Conservation (phyloP, 2,888 invertebrate genomes). For the Heliconius sara region DNA sequence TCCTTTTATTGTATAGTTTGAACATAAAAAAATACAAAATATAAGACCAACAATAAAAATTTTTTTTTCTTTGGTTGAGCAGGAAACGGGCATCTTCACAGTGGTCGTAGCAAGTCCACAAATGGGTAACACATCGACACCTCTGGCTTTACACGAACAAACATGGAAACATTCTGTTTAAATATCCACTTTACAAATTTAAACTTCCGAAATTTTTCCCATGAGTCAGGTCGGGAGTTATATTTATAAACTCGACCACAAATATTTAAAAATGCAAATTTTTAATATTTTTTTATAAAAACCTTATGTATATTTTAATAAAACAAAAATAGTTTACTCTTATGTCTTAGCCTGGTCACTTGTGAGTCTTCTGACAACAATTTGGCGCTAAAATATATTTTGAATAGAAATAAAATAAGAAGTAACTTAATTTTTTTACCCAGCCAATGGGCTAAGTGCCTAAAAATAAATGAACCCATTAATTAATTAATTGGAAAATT, state of each 20-base stretch:
- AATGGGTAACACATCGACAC: slow-evolving; percentile 70
- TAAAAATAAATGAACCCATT: background rate
- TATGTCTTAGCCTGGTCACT: background rate
- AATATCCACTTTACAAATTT: slow-evolving; percentile 55
- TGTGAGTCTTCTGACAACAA: background rate
- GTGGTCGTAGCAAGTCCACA: slow-evolving; percentile 59
- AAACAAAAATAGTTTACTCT: background rate
- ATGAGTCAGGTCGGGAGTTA: slow-evolving; percentile 52
- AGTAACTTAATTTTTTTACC: background rate
- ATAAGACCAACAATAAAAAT: background rate
- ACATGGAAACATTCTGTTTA: slow-evolving; percentile 63
- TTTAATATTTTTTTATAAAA: background rate
- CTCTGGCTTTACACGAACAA: slow-evolving; percentile 67
- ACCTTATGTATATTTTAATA: background rate
- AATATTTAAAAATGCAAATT: background rate
- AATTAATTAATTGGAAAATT: too few relatives aligned
- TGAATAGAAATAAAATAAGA: too few relatives aligned
- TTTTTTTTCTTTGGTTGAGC: slow-evolving; percentile 19
- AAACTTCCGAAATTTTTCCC: slow-evolving; percentile 69
- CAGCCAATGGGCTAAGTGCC: background rate
- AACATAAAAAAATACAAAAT: background rate
- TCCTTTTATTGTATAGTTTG: background rate
- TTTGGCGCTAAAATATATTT: background rate
- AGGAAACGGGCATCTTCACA: slow-evolving; percentile 26
- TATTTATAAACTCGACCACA: background rate